Conservation (phyloP, 2,888 invertebrate species). For the Cryptus armator region DNA sequence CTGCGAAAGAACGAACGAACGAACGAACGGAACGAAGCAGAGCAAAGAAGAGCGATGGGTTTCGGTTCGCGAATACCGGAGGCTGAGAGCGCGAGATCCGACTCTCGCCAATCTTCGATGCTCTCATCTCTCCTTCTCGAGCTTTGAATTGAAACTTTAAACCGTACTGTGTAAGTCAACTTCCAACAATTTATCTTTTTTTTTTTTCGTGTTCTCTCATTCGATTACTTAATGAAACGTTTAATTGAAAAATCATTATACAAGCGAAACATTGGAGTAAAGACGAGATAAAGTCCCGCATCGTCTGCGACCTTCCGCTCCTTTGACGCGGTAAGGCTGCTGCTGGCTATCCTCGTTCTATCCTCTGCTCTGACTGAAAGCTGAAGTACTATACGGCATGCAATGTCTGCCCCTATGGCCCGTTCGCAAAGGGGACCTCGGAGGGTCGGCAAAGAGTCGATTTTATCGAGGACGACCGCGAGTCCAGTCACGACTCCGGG, state of each 20-base stretch:
- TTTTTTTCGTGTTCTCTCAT: no score
- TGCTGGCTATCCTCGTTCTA: slow-evolving; percentile 41
- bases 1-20: not conserved
- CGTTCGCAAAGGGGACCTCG: slow-evolving; percentile 19
- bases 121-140: no score
- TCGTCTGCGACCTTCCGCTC: slow-evolving; percentile 64
- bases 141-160: no score
- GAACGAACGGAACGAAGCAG: slow-evolving; percentile 42
- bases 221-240: no score
- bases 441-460: slow-evolving; percentile 45
- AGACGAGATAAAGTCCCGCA: slow-evolving; percentile 2
- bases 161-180: no score
- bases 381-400: slow-evolving; percentile 3
- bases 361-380: slow-evolving; percentile 49
- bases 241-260: no score
- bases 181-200: no score
- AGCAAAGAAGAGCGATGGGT: slow-evolving; percentile 48
- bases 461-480: slow-evolving; percentile 68
- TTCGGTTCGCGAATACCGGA: slow-evolving; percentile 56
- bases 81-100: not conserved
- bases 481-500: slow-evolving; percentile 63
- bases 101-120: no score
- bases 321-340: slow-evolving; percentile 44
- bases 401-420: slow-evolving; percentile 40
- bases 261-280: slow-evolving; percentile 1